Evolutionary conservation across 2,888 invertebrate genomes (phyloP), one percentile per base, ranked within the genome.

Genomic region (Dasysyrphus albostriatus): DNA sequence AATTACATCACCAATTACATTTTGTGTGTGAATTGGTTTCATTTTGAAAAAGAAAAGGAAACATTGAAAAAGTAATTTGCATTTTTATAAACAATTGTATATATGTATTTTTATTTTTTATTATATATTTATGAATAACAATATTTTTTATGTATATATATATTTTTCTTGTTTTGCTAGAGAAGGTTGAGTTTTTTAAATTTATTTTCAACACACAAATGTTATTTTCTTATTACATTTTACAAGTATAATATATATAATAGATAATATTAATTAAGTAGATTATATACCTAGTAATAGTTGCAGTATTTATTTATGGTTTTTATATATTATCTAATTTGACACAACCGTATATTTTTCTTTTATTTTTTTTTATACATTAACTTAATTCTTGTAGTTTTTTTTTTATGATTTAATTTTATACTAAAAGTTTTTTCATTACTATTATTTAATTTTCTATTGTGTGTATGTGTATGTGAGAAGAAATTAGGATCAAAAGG

Each of bases 311-410:
- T 74, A 85, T 78, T 83, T 75, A 73, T 58, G 19, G 39, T 69
- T 72, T 56, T 65, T 65, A 82, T 87, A 82, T 87, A 87, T 87
- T 87, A 87, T 82, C 87, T 87, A 87, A 87, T 87, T 87, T 87
- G 87, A 87, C 87, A 87, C 87, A 87, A 87, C 87, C 87, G 87
- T 79, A 82, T 87, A 87, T 83, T 87, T 87, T 87, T 85, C 63
- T 49, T 37, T 77, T 77, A 69, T 51, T 49, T 80, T 69, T 39
- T 59, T 58, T 83, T 87, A 63, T 58, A 59, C 82, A 69, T 79
- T 79, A 79, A 87, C 65, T 87, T 83, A 79, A 72, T 83, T 63
- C 44, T 79, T 75, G 74, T 77, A 65, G 72, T 70, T 51, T 56
- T 47, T 47, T 16, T 65, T 76, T 79, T 63, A 79, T 75, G 75